These are phyloP conservation scores for Coecobrya sp. DNA, from an alignment of 2,888 invertebrate species.

Conservation along the genomic window DNA sequence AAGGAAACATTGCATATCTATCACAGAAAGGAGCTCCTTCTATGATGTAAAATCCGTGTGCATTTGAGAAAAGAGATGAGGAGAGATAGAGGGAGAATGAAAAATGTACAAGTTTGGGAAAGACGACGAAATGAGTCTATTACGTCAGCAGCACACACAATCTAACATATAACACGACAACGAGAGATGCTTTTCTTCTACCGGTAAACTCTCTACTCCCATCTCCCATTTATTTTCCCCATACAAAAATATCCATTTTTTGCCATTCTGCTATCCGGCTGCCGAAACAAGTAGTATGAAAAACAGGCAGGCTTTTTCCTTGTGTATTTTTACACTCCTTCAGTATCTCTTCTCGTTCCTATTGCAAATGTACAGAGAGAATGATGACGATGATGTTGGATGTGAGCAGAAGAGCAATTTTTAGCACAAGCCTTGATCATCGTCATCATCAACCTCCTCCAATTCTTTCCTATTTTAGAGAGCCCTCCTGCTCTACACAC, in stretches of 20 bases:
- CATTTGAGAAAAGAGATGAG: background rate
- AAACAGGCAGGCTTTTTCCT: constrained; percentile 48
- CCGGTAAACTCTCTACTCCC: background rate
- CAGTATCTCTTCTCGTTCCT: background rate
- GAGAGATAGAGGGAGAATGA: constrained; percentile 46
- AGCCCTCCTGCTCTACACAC: background rate
- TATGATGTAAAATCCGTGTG: constrained; percentile 36
- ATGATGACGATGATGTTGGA: background rate
- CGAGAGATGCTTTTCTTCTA: background rate
- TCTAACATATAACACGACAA: too few species aligned
- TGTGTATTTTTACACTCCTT: constrained; percentile 38
- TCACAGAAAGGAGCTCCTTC: constrained; percentile 44
- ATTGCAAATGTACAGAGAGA: constrained; percentile 2
- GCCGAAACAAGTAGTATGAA: constrained; percentile 40
- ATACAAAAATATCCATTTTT: constrained; percentile 22
- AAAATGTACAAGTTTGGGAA: constrained; percentile 68
- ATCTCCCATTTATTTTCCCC: background rate
- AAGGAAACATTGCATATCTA: constrained; percentile 11
- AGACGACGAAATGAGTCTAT: constrained; percentile 53
- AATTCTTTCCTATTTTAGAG: constrained; percentile 52
- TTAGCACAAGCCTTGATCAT: constrained; percentile 69
- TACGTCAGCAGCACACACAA: background rate
- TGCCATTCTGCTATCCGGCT: constrained; percentile 5
- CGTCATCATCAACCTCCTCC: constrained; percentile 41
- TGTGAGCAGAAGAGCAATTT: constrained; percentile 58